phyloP scores from a whole-genome alignment of 1,140 invertebrate genomes.

The Brachystomella parvula region DNA sequence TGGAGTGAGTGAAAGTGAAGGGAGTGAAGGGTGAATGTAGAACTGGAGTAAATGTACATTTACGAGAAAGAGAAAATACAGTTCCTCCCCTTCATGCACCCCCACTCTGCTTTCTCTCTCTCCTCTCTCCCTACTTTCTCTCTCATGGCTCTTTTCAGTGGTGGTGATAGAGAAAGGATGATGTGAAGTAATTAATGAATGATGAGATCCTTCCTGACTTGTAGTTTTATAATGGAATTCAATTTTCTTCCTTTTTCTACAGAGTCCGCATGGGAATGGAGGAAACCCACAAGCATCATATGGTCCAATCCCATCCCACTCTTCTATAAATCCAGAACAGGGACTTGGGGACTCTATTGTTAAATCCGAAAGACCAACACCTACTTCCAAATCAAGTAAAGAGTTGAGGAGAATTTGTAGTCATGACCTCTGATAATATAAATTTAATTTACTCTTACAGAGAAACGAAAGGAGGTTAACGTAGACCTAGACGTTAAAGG shows the following conservation, averaged over 20 bases:
- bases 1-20: background rate
- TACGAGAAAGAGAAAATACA: background rate
- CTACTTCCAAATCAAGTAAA: slow-evolving; percentile 43
- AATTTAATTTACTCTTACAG: slow-evolving; percentile 49
- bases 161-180: slow-evolving; percentile 7
- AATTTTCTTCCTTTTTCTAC: background rate
- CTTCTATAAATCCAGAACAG: slow-evolving; percentile 24
- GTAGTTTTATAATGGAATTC: slow-evolving; percentile 2
- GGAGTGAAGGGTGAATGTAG: background rate
- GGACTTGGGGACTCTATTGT: slow-evolving; percentile 45
- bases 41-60: background rate
- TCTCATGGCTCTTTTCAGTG: no score
- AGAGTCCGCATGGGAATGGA: slow-evolving; percentile 38
- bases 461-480: slow-evolving; percentile 79
- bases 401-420: background rate
- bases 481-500: slow-evolving; percentile 43
- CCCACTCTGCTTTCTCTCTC: no score
- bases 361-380: slow-evolving; percentile 49
- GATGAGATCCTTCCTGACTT: slow-evolving; percentile 17
- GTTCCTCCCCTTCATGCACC: no score
- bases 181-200: slow-evolving; percentile 32
- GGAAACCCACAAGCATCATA: slow-evolving; percentile 33
- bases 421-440: background rate
- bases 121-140: no score
- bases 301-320: slow-evolving; percentile 36